These are phyloP conservation scores for Onychomys torridus DNA, from an alignment of 2,797 vertebrate species.

Conservation along the genomic window DNA sequence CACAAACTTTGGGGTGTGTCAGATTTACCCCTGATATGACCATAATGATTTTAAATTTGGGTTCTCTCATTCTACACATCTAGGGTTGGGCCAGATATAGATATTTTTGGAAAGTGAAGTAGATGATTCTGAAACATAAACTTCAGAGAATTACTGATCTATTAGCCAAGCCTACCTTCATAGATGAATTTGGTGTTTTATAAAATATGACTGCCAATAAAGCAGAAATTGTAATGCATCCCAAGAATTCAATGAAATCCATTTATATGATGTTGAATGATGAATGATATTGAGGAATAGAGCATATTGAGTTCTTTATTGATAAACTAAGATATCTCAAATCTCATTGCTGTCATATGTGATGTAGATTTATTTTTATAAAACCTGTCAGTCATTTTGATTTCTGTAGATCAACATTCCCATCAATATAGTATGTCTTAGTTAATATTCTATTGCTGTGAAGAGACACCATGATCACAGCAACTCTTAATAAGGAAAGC, in stretches of 20 bases:
- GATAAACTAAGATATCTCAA: constrained; percentile 48
- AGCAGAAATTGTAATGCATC: not conserved
- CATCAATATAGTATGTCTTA: constrained; percentile 10
- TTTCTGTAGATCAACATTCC: constrained; percentile 33
- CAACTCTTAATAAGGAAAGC: not conserved
- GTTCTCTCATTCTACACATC: not conserved
- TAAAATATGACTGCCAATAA: not conserved
- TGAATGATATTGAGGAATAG: constrained; percentile 19
- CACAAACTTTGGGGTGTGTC: not conserved
- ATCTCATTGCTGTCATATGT: constrained; percentile 43
- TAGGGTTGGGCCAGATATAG: not conserved
- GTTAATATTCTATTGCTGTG: not conserved
- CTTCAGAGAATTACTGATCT: not conserved
- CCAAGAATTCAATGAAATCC: not conserved
- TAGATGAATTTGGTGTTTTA: not conserved
- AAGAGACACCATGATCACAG: not conserved
- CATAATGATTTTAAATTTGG: not conserved
- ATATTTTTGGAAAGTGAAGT: not conserved
- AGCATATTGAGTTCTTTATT: constrained; percentile 1
- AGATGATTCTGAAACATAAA: not conserved
- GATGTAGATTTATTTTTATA: not conserved
- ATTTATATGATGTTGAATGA: not conserved
- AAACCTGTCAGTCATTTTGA: constrained; percentile 61
- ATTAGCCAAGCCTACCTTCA: not conserved
- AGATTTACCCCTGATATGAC: not conserved